Evolutionary conservation across 2,888 invertebrate genomes (phyloP).

Genomic region (Atethmia centrago): DNA sequence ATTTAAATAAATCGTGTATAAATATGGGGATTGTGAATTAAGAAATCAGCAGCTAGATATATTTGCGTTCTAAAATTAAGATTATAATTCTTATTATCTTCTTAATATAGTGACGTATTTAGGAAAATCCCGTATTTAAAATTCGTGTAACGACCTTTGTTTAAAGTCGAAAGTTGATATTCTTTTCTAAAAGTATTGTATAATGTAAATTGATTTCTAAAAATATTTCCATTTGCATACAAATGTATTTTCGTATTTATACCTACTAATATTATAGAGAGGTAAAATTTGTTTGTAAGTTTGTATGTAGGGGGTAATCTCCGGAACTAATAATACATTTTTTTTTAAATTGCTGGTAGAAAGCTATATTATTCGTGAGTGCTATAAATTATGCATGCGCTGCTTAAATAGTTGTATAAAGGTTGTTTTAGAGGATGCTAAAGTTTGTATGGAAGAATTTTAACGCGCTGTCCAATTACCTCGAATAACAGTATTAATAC

Average conservation of each 20-base stretch:
- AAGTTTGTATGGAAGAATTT: too few species aligned
- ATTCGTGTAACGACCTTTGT: conserved; percentile 19
- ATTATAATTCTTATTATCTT: background rate
- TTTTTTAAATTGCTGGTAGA: too few species aligned
- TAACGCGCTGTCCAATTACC: too few species aligned
- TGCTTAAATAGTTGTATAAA: too few species aligned
- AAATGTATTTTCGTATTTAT: conserved; percentile 10
- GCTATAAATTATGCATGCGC: too few species aligned
- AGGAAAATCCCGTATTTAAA: background rate
- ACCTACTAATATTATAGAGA: too few species aligned
- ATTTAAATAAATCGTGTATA: background rate
- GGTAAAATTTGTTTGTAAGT: too few species aligned
- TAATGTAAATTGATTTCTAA: conserved; percentile 9
- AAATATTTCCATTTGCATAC: conserved; percentile 13
- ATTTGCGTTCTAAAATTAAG: background rate
- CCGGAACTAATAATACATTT: too few species aligned
- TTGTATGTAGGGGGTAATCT: too few species aligned
- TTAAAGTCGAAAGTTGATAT: background rate
- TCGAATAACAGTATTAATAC: too few species aligned
- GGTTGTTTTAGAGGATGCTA: too few species aligned
- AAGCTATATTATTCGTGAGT: too few species aligned
- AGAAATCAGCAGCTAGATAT: background rate
- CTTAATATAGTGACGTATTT: background rate
- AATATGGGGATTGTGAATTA: background rate
- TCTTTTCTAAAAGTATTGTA: conserved; percentile 6